A percentile compares a stretch with the other conserved stretches of the same genome.
Conservation (phyloP, 1,140 invertebrate species). For the Holcopasites calliopsidis region DNA sequence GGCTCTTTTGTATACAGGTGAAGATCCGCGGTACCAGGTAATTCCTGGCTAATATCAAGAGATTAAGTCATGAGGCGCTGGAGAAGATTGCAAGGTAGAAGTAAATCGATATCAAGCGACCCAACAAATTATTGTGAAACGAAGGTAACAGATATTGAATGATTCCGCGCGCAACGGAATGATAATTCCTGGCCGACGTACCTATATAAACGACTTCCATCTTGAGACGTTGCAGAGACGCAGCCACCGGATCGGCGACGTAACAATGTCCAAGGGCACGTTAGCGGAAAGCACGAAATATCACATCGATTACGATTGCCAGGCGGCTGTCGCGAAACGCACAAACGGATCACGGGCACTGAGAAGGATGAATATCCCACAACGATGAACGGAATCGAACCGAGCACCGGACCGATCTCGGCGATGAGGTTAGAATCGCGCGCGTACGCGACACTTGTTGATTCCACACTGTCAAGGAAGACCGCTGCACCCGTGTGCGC, state of each 20-base stretch:
- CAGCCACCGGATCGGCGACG: conserved; percentile 53
- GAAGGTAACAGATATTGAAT: not conserved
- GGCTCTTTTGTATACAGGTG: not conserved
- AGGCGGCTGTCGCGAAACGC: not conserved
- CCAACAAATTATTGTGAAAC: not conserved
- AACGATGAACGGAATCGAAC: not conserved
- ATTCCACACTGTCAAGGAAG: conserved; percentile 61
- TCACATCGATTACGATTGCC: conserved; percentile 37
- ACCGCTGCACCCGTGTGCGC: conserved; percentile 34
- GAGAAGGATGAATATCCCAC: not conserved
- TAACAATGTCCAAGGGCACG: conserved; percentile 57
- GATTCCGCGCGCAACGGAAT: not conserved
- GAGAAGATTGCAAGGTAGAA: not conserved
- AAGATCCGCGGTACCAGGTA: not conserved
- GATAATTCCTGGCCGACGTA: conserved; percentile 25
- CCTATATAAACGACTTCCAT: conserved; percentile 76
- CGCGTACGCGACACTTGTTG: conserved; percentile 67
- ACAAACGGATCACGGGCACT: not conserved
- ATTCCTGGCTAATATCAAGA: not conserved
- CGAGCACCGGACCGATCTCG: conserved; percentile 32
- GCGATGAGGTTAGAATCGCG: conserved; percentile 46
- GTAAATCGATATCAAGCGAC: not conserved
- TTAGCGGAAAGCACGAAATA: conserved; percentile 10
- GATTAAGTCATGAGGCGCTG: not conserved
- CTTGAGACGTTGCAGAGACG: conserved; percentile 57